phyloP scores from a whole-genome alignment of 1,140 invertebrate species.

The Diuraphis noxia region DNA sequence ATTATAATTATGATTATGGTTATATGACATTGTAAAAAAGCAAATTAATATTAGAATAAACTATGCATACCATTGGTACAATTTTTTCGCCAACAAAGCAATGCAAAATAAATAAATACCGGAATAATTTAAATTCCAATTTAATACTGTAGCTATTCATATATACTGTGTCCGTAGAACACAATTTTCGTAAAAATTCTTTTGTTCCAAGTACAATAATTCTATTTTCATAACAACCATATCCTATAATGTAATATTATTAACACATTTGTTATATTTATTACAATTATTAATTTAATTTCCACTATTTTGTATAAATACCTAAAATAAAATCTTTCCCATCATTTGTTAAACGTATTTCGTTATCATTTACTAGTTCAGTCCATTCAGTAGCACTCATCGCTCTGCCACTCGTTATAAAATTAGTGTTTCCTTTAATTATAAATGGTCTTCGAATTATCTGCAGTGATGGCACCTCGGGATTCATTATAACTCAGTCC shows the following conservation, averaged over 20 bases:
- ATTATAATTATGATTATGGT: background rate
- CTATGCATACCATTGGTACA: background rate
- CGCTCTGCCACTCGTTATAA: background rate
- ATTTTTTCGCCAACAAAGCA: background rate
- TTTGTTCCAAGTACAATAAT: background rate
- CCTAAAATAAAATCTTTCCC: background rate
- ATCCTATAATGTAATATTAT: background rate
- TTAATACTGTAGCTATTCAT: background rate
- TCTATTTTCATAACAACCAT: background rate
- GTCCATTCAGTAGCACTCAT: background rate
- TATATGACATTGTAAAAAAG: background rate
- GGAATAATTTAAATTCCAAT: background rate
- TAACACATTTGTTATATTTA: background rate
- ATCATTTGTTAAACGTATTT: background rate
- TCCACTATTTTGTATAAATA: background rate
- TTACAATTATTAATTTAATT: background rate
- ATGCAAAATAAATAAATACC: background rate
- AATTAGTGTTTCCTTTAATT: background rate
- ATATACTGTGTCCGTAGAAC: background rate
- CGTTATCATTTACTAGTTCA: background rate
- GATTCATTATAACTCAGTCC: too few relatives aligned
- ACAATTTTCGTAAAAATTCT: background rate
- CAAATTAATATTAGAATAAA: background rate
- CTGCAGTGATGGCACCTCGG: too few relatives aligned
- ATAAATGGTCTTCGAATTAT: background rate